phyloP scores from a whole-genome alignment of 2,113 vertebrate genomes.

The Tachycineta bicolor region DNA sequence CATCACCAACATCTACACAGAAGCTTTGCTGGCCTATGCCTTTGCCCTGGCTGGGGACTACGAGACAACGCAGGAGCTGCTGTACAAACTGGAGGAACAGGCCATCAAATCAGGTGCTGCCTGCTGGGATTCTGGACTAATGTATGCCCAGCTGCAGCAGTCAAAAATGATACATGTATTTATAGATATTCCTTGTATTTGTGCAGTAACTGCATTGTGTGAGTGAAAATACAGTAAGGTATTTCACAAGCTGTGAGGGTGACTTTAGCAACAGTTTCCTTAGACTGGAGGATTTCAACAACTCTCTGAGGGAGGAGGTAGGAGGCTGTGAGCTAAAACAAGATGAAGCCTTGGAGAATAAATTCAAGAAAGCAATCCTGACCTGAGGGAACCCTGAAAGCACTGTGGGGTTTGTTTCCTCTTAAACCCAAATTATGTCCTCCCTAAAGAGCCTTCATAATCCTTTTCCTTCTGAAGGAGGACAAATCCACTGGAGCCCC shows the following conservation, averaged over 20 bases:
- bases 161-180: neutral
- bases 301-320: neutral
- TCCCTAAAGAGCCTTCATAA: slow-evolving; percentile 19
- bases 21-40: slow-evolving; percentile 84
- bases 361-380: neutral
- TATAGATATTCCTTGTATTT: neutral
- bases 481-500: slow-evolving; percentile 66
- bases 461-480: slow-evolving; percentile 57
- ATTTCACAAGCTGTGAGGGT: neutral
- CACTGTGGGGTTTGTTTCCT: neutral
- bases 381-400: neutral
- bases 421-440: neutral
- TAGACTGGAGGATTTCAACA: neutral
- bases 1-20: slow-evolving; percentile 78
- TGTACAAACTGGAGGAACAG: slow-evolving; percentile 64
- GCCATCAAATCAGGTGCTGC: slow-evolving; percentile 62
- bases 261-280: neutral
- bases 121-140: neutral
- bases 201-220: neutral
- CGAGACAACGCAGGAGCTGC: slow-evolving; percentile 47
- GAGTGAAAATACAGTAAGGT: neutral
- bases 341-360: neutral
- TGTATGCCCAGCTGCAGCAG: too few species aligned
- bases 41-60: slow-evolving; percentile 80
- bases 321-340: neutral